Evolutionary conservation across 2,888 invertebrate species (phyloP).

Genomic region (Orthonevra nobilis): DNA sequence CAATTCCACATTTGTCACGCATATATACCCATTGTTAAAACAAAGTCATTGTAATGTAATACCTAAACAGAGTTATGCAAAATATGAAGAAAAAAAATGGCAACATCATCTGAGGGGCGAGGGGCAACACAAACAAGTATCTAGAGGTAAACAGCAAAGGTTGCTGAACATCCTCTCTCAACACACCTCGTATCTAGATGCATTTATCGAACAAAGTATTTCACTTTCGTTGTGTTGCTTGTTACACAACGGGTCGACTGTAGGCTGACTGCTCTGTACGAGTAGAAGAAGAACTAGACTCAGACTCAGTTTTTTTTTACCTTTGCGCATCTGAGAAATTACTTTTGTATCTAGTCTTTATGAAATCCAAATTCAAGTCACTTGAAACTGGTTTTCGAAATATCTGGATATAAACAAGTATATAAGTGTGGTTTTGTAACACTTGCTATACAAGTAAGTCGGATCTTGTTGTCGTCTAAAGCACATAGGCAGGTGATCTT

Average conservation of each 20-base stretch:
- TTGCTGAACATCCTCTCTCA: conserved; percentile 37
- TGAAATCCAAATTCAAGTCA: conserved; percentile 16
- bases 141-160: conserved; percentile 39
- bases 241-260: conserved; percentile 29
- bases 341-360: conserved; percentile 18
- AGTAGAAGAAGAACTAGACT: conserved; percentile 14
- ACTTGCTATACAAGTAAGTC: conserved; percentile 34
- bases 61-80: conserved; percentile 39
- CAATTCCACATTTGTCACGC: conserved; percentile 6
- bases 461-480: conserved; percentile 26
- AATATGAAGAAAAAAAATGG: conserved; percentile 3
- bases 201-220: conserved; percentile 14
- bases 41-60: conserved; percentile 56
- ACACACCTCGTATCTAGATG: no score
- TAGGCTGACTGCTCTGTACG: no score
- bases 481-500: conserved; percentile 56
- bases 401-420: no score
- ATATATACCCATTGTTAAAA: conserved; percentile 48
- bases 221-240: conserved; percentile 43
- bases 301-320: no score
- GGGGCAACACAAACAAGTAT: background rate
- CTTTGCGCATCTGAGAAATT: no score
- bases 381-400: conserved; percentile 50
- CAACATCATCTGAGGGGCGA: background rate
- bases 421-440: conserved; percentile 10